These are phyloP conservation scores for Drosophila auraria DNA, from an alignment of 1,140 invertebrate species.

Conservation along the genomic window DNA sequence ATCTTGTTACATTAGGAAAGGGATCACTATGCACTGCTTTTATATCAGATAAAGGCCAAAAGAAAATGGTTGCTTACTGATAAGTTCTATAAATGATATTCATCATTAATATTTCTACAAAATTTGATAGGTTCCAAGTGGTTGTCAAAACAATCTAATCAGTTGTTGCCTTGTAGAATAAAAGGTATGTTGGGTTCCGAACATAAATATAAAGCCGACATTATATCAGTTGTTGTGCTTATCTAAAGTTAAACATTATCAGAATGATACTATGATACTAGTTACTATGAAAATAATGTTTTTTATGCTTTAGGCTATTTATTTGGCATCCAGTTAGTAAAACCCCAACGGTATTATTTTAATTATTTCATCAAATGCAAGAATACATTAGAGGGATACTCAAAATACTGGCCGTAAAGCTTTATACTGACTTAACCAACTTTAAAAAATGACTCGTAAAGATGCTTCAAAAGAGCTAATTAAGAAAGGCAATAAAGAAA, in stretches of 20 bases:
- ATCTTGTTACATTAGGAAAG: too few species aligned
- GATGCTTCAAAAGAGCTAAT: conserved; percentile 9
- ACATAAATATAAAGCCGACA: neutral
- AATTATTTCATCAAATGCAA: neutral
- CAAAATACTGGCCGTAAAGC: neutral
- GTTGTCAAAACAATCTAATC: conserved; percentile 31
- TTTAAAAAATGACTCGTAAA: neutral
- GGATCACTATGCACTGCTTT: neutral
- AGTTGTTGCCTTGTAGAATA: neutral
- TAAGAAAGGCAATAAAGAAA: conserved; percentile 32
- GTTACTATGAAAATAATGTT: too few species aligned
- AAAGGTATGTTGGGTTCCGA: neutral
- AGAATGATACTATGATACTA: too few species aligned
- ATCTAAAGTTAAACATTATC: neutral
- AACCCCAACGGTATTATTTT: neutral
- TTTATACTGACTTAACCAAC: neutral
- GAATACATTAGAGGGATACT: neutral
- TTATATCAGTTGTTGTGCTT: conserved; percentile 7
- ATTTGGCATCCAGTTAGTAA: neutral
- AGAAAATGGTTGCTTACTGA: neutral
- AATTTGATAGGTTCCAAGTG: neutral
- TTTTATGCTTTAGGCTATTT: too few species aligned
- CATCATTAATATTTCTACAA: conserved; percentile 11
- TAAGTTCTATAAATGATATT: conserved; percentile 5
- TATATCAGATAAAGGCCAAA: too few species aligned